Conservation (phyloP, 2,113 vertebrate species). For the Chelonoidis abingdonii region DNA sequence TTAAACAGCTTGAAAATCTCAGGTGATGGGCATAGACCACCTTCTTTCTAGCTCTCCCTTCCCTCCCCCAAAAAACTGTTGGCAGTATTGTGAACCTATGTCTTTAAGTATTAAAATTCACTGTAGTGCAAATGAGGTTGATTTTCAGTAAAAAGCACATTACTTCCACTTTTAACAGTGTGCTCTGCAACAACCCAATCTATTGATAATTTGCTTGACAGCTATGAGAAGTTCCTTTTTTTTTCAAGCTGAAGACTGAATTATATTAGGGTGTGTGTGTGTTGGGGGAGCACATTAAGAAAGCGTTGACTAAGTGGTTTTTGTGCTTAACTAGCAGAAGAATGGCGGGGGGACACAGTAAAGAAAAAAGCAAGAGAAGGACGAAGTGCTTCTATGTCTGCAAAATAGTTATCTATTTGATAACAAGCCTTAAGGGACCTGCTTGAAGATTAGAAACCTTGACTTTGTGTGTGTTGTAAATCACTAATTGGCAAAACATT, state of each 20-base stretch:
- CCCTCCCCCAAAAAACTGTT: neutral
- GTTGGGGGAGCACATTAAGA: neutral
- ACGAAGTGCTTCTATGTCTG: neutral
- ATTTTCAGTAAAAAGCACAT: neutral
- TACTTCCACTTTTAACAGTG: neutral
- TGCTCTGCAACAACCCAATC: neutral
- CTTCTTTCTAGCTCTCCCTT: no score
- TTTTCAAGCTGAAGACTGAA: neutral
- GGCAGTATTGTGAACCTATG: neutral
- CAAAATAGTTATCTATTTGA: neutral
- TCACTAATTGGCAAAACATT: neutral
- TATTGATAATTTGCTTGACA: neutral
- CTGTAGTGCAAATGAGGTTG: neutral
- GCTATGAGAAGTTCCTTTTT: neutral
- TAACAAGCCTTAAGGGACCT: neutral
- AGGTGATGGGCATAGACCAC: neutral
- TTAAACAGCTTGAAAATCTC: neutral
- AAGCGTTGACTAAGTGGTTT: neutral
- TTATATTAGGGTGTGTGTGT: neutral
- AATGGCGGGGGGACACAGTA: neutral
- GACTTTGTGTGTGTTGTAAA: neutral
- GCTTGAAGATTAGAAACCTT: neutral
- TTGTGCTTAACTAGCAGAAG: neutral
- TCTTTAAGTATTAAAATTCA: neutral
- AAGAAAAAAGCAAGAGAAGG: neutral